Base-by-base conservation (phyloP, 2,797 vertebrate genomes). In the Sebastes hubbsi region DNA sequence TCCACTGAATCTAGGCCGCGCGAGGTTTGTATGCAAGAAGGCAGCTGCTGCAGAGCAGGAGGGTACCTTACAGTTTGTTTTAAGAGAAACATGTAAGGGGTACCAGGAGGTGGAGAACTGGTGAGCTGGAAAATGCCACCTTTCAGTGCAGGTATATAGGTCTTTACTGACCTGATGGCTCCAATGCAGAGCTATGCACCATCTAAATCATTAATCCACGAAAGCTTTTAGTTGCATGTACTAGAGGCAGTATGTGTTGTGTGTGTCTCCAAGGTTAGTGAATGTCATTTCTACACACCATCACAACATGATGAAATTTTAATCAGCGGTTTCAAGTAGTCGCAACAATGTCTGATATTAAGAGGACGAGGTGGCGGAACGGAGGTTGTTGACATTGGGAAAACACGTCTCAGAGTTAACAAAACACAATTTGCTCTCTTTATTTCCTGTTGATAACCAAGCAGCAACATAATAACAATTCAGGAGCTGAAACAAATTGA, bases 1-100 rank as follows among this genome's bases (percentile, higher is more conserved):
- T 96, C 88, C 60, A 75, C 87, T 86, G 92, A 94, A 96, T 94
- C 93, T 94, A 85, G 93, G 94, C 78, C 93, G n/a, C 81, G 80
- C 83, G 82, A 90, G 88, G 90, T 92, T 95, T 94, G 89, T 92
- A 94, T 94, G 93, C 93, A 90, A 82, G 88, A 83, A 85, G 90
- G 95, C 85, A 88, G 84, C 89, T 88, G 86, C 77, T 86, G 83
- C 87, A 86, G 49, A 54, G 88, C 71, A 80, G 80, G 64, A 85
- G 82, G 80, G 72, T 77, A 67, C 76, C 84, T 89, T 82, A 81
- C 82, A 67, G 80, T 84, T 88, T 86, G 85, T 84, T 82, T 92
- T 87, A 85, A 83, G 74, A 80, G 78, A 67, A 85, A 74, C 73
- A 68, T 86, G 86, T 82, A 68, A 67, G 66, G 56, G 75, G 61